A percentile compares a stretch with the other conserved stretches of the same genome.
Evolutionary conservation across 1,140 invertebrate genomes (phyloP).

Genomic region (Cotesia chilonis): DNA sequence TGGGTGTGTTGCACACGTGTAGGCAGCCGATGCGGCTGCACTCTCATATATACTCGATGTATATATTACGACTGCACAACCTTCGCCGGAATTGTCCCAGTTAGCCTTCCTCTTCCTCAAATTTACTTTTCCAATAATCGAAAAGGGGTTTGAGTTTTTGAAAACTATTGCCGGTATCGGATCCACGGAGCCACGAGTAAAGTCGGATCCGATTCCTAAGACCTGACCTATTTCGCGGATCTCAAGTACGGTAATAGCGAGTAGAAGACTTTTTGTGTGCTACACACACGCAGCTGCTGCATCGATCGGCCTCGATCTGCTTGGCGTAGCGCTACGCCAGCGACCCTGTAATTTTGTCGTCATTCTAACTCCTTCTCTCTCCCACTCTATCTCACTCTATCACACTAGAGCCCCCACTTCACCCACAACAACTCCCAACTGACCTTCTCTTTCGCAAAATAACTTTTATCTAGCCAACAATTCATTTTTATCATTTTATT

Average conservation of each 20-base stretch:
- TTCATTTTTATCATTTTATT: too few species aligned
- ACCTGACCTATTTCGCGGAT: not conserved
- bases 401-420: not conserved
- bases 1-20: too few species aligned
- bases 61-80: too few species aligned
- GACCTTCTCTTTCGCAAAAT: not conserved
- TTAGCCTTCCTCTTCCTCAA: too few species aligned
- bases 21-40: too few species aligned
- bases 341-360: slow-evolving; percentile 54
- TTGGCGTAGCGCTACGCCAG: slow-evolving; percentile 53
- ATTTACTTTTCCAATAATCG: not conserved
- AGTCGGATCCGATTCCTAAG: not conserved
- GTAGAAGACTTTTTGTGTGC: slow-evolving; percentile 17
- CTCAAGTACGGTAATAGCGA: not conserved
- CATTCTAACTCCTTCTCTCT: slow-evolving; percentile 32
- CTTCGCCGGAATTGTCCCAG: too few species aligned
- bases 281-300: slow-evolving; percentile 50
- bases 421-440: slow-evolving; percentile 37
- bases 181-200: not conserved
- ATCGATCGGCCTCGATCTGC: slow-evolving; percentile 65
- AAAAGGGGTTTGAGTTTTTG: not conserved
- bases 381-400: slow-evolving; percentile 8
- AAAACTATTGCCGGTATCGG: not conserved
- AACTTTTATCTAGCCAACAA: not conserved
- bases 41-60: too few species aligned